phyloP scores from a whole-genome alignment of 2,888 invertebrate species.

The Carpatolechia fugitivella region DNA sequence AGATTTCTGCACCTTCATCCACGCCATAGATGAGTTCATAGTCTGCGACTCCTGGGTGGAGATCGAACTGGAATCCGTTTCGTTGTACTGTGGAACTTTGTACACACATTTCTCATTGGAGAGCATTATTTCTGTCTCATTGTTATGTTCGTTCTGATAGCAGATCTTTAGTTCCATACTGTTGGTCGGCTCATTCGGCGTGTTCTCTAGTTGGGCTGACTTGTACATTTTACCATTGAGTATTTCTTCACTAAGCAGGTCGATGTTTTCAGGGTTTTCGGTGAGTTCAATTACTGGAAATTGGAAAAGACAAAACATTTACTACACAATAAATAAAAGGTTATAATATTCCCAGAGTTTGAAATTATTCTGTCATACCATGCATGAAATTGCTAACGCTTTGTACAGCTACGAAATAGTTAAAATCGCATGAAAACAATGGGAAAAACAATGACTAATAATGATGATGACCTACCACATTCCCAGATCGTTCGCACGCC shows the following conservation, averaged over 20 bases:
- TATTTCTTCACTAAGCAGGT: conserved; percentile 72
- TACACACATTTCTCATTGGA: conserved; percentile 61
- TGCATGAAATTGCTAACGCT: neutral
- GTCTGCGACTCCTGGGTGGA: conserved; percentile 56
- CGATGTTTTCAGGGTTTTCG: conserved; percentile 74
- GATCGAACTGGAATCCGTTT: conserved; percentile 57
- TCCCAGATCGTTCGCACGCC: too few species aligned
- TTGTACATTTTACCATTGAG: conserved; percentile 79
- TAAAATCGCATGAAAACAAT: too few species aligned
- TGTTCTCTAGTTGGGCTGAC: conserved; percentile 48
- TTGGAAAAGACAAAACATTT: too few species aligned
- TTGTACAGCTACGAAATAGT: too few species aligned
- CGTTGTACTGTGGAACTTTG: conserved; percentile 60
- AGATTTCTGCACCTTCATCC: conserved; percentile 77
- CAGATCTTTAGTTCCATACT: conserved; percentile 62
- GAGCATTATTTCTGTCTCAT: conserved; percentile 63
- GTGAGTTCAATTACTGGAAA: conserved; percentile 81
- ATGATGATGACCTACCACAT: too few species aligned
- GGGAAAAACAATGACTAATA: too few species aligned
- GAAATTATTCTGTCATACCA: neutral
- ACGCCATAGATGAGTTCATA: conserved; percentile 59
- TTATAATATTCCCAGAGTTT: neutral
- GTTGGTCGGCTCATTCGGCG: conserved; percentile 39
- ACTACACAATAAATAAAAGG: neutral
- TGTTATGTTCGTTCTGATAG: conserved; percentile 57